Evolutionary conservation across 2,888 invertebrate species (phyloP).

Genomic region (Drosophila atripex): DNA sequence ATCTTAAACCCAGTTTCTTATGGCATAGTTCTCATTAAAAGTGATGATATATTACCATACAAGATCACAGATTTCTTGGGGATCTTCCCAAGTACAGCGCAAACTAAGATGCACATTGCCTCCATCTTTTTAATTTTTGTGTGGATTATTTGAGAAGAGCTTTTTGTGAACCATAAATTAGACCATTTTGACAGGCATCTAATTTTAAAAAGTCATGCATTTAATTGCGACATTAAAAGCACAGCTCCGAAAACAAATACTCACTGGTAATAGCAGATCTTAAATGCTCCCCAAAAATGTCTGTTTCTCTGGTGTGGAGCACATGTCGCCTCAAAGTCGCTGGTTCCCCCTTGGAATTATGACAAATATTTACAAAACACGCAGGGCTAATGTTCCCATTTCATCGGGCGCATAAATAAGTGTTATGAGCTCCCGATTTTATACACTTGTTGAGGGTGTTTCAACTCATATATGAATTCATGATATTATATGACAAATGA

Average conservation of each 20-base stretch:
- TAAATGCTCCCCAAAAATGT: slow-evolving; percentile 27
- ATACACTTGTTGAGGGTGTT: neutral
- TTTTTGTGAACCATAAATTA: slow-evolving; percentile 72
- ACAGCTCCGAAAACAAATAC: slow-evolving; percentile 50
- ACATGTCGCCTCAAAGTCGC: slow-evolving; percentile 35
- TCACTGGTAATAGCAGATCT: slow-evolving; percentile 20
- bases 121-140: neutral
- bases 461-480: neutral
- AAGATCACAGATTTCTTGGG: slow-evolving; percentile 16
- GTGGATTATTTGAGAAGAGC: slow-evolving; percentile 44
- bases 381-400: slow-evolving; percentile 77
- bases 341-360: slow-evolving; percentile 58
- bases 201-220: slow-evolving; percentile 77
- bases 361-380: slow-evolving; percentile 81
- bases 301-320: slow-evolving; percentile 22
- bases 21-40: neutral
- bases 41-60: slow-evolving; percentile 3
- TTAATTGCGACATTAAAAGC: slow-evolving; percentile 80
- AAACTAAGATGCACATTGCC: neutral
- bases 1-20: neutral
- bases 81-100: neutral
- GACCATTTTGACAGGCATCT: slow-evolving; percentile 78
- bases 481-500: neutral
- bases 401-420: slow-evolving; percentile 81
- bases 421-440: slow-evolving; percentile 60